These are phyloP conservation scores for Pentalonia nigronervosa DNA, from an alignment of 1,140 invertebrate species.

Conservation along the genomic window DNA sequence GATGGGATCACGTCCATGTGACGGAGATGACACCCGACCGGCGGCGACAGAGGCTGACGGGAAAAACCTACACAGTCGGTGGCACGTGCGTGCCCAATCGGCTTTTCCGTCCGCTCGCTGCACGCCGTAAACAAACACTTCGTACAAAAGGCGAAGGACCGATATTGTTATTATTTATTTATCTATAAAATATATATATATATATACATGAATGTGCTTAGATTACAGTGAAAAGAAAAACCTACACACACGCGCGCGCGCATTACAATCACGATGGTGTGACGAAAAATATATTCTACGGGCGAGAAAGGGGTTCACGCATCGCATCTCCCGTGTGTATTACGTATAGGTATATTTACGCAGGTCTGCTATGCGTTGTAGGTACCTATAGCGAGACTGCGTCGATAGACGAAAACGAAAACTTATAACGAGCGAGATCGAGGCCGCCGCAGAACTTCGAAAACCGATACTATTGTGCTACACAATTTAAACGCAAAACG, in stretches of 20 bases:
- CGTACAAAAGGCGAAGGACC: background rate
- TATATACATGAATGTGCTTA: background rate
- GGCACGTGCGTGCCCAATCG: conserved; percentile 50
- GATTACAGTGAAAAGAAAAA: background rate
- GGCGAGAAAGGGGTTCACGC: background rate
- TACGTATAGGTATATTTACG: background rate
- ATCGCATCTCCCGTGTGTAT: background rate
- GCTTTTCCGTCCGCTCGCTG: background rate
- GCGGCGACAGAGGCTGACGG: background rate
- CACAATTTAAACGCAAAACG: background rate
- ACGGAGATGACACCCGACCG: conserved; percentile 33
- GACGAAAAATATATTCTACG: background rate
- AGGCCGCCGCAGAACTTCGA: background rate
- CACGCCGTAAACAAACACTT: background rate
- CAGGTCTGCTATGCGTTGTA: background rate
- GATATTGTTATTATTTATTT: conserved; percentile 4
- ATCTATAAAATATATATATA: background rate
- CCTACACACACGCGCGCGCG: background rate
- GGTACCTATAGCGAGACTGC: background rate
- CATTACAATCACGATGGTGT: background rate
- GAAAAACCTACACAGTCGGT: conserved; percentile 26
- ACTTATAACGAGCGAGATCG: background rate
- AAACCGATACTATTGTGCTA: background rate
- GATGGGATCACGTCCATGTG: conserved; percentile 36
- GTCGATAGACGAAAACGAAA: background rate